These are phyloP conservation scores for Halocaridina rubra DNA, from an alignment of 2,888 invertebrate genomes.

Conservation along the genomic window DNA sequence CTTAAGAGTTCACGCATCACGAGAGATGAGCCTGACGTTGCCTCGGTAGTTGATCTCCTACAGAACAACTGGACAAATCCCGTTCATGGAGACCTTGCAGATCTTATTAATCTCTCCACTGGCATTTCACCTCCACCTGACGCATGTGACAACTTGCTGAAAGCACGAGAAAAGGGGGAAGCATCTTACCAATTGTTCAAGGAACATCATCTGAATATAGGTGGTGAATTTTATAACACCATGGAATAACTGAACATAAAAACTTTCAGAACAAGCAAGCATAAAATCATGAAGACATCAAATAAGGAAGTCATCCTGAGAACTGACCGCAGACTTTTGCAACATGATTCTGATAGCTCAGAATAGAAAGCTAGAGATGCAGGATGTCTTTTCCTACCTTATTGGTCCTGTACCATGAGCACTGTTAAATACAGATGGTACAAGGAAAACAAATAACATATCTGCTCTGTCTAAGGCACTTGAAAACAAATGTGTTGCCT, in stretches of 20 bases:
- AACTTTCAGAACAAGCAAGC: background rate
- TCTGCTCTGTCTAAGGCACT: no score
- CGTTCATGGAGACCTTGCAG: background rate
- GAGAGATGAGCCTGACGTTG: background rate
- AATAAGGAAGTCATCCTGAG: no score
- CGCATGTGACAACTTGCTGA: background rate
- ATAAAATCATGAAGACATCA: background rate
- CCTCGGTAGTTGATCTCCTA: background rate
- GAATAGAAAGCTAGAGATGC: background rate
- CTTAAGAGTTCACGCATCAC: background rate
- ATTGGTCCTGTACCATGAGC: background rate
- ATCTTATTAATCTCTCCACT: background rate
- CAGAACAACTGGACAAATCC: background rate
- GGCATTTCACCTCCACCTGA: background rate
- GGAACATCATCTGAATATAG: no score
- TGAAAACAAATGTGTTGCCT: no score
- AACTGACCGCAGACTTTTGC: background rate
- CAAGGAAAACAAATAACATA: no score
- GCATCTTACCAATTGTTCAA: no score
- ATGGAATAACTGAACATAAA: background rate
- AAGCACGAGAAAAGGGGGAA: no score
- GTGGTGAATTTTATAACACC: background rate
- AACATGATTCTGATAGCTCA: background rate
- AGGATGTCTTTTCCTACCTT: background rate
- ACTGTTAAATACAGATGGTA: background rate